A percentile compares a stretch with the other conserved stretches of the same genome.
phyloP scores from a whole-genome alignment of 2,888 invertebrate species.

The Apoda limacodes region DNA sequence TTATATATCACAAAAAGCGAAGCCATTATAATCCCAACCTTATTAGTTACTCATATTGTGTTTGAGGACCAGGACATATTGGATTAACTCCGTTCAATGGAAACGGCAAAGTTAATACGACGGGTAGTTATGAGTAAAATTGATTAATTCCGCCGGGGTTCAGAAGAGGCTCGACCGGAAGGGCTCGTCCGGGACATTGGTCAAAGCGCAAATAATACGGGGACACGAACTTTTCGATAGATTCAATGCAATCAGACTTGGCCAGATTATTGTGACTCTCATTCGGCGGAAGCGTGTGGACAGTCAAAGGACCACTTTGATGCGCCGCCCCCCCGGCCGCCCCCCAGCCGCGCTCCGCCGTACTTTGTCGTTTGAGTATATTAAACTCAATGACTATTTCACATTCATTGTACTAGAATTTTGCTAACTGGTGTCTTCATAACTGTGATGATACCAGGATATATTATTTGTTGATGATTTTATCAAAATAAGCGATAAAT shows the following conservation, averaged over 20 bases:
- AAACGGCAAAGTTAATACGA: conserved; percentile 27
- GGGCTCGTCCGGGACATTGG: conserved; percentile 36
- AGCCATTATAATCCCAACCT: too few species aligned
- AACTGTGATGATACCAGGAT: too few species aligned
- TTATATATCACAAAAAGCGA: conserved; percentile 11
- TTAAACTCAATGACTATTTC: too few species aligned
- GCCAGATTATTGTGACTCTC: conserved; percentile 34
- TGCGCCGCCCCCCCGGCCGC: too few species aligned
- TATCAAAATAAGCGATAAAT: too few species aligned
- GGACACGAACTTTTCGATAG: conserved; percentile 45
- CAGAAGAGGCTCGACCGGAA: conserved; percentile 12
- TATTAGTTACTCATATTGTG: conserved; percentile 14
- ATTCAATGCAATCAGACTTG: conserved; percentile 32
- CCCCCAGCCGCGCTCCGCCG: too few species aligned
- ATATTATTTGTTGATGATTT: too few species aligned
- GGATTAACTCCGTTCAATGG: conserved; percentile 20
- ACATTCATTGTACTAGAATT: too few species aligned
- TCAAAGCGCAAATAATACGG: conserved; percentile 35
- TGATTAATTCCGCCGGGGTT: conserved; percentile 36
- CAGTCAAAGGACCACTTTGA: conserved; percentile 49
- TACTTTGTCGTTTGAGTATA: too few species aligned
- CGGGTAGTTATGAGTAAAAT: conserved; percentile 37
- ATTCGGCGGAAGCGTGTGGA: conserved; percentile 32
- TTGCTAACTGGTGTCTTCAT: too few species aligned
- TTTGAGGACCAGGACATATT: conserved; percentile 16